Percentiles rank a stretch among this genome's conserved stretches.
Evolutionary conservation across 2,888 invertebrate genomes (phyloP).

Genomic region (Litoditis marina): DNA sequence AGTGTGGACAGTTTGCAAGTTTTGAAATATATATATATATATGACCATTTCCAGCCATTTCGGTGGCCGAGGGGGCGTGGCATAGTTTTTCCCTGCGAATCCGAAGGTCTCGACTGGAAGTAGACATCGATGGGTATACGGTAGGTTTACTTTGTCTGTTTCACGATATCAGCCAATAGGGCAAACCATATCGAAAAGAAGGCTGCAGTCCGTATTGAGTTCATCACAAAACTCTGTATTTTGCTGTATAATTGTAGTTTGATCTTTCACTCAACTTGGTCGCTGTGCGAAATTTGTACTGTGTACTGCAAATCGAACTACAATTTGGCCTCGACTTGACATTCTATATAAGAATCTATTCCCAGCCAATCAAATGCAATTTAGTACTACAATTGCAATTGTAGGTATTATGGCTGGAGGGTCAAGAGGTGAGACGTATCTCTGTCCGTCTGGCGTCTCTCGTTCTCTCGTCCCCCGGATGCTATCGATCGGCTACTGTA

Average conservation of each 20-base stretch:
- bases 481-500: constrained; percentile 56
- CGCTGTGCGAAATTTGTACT: no score
- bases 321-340: background rate
- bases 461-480: constrained; percentile 44
- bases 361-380: background rate
- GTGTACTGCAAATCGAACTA: background rate
- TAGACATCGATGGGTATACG: constrained; percentile 56
- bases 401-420: constrained; percentile 54
- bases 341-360: background rate
- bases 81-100: constrained; percentile 54
- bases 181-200: no score
- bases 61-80: constrained; percentile 53
- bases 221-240: no score
- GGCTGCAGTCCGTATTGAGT: no score
- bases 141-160: no score
- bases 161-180: no score
- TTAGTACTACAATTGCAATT: background rate
- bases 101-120: constrained; percentile 53
- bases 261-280: no score
- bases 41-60: constrained; percentile 25
- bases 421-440: constrained; percentile 42
- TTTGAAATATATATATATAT: no score
- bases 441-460: constrained; percentile 46
- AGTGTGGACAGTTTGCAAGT: no score
- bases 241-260: no score